Evolutionary conservation across 1,140 invertebrate genomes (phyloP).

Genomic region (Trachelipus rathkii): DNA sequence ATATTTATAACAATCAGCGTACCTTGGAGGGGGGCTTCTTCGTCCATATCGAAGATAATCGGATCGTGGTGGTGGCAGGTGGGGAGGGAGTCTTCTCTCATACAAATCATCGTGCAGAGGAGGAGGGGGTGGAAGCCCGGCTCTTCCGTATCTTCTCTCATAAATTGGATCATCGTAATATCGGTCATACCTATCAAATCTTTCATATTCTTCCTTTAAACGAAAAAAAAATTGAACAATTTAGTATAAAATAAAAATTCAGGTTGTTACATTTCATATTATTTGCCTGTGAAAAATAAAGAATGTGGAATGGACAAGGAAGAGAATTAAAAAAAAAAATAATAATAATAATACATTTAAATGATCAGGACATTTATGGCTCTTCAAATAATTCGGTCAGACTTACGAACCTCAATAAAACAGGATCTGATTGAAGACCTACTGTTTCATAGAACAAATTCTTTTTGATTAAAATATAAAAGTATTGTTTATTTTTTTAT

Average conservation of each 20-base stretch:
- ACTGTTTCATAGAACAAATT: too few species aligned
- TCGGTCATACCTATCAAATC: slow-evolving; percentile 25
- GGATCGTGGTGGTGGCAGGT: slow-evolving; percentile 19
- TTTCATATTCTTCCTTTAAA: slow-evolving; percentile 1
- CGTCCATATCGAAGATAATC: slow-evolving; percentile 26
- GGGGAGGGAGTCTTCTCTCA: slow-evolving; percentile 21
- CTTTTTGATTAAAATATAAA: too few species aligned
- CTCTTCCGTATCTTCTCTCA: slow-evolving; percentile 12
- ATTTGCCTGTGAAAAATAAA: background rate
- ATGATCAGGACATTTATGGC: too few species aligned
- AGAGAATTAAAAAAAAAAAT: too few species aligned
- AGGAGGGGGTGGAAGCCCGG: slow-evolving; percentile 5
- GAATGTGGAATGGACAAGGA: background rate
- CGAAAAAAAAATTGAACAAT: background rate
- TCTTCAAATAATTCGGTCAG: too few species aligned
- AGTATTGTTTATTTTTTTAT: too few species aligned
- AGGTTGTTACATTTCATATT: background rate
- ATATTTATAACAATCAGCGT: too few species aligned
- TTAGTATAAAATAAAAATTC: background rate
- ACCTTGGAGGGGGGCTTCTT: slow-evolving; percentile 20
- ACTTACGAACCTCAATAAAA: too few species aligned
- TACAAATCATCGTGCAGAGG: slow-evolving; percentile 19
- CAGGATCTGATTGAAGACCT: too few species aligned
- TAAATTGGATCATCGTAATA: slow-evolving; percentile 27
- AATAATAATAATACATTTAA: too few species aligned